These are phyloP conservation scores for Lasioglossum morio DNA, from an alignment of 2,888 invertebrate species.

Conservation along the genomic window DNA sequence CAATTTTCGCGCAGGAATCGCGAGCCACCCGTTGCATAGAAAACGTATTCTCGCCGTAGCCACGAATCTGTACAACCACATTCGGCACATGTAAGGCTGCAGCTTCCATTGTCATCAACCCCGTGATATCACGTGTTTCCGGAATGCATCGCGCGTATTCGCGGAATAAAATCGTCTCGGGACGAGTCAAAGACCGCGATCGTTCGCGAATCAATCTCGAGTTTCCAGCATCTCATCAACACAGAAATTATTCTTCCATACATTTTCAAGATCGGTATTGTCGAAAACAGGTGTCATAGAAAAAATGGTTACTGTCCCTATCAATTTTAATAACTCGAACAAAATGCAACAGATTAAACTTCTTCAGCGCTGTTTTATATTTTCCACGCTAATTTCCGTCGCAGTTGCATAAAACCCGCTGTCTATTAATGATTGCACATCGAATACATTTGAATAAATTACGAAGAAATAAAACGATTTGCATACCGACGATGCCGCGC, in stretches of 20 bases:
- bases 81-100: constrained; percentile 71
- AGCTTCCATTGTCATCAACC: constrained; percentile 72
- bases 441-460: constrained; percentile 6
- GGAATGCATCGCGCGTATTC: not conserved
- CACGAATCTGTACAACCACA: constrained; percentile 56
- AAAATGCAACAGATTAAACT: not conserved
- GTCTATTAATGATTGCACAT: constrained; percentile 1
- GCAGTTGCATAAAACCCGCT: not conserved
- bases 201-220: not conserved
- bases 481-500: not conserved
- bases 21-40: constrained; percentile 29
- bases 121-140: constrained; percentile 64
- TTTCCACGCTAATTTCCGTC: not conserved
- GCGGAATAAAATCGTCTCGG: not conserved
- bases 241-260: not conserved
- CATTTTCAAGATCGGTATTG: not conserved
- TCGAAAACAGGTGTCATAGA: not conserved
- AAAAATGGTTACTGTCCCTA: not conserved
- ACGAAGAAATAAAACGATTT: not conserved
- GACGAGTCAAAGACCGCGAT: not conserved
- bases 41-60: constrained; percentile 27
- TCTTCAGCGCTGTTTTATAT: not conserved
- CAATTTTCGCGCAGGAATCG: not conserved
- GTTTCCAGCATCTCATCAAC: not conserved
- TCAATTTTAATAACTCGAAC: not conserved